These are phyloP conservation scores for Ephydatia muelleri DNA, from an alignment of 37 sponge, comb jelly and placozoan genomes.

Conservation along the genomic window DNA sequence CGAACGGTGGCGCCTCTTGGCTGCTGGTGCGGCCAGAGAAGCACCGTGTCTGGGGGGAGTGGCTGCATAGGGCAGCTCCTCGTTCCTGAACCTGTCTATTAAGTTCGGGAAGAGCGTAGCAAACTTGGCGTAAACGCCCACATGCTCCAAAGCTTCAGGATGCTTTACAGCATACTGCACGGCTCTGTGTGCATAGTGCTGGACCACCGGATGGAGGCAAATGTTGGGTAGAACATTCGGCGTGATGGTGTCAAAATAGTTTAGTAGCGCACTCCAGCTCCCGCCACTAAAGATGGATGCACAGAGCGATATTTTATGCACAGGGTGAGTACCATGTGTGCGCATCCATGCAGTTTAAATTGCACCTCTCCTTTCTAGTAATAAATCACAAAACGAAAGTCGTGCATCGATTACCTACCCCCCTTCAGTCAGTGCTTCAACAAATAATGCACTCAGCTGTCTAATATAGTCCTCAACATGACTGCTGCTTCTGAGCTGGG, in stretches of 20 bases:
- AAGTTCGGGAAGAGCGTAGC: constrained; percentile 17
- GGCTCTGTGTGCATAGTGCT: constrained; percentile 51
- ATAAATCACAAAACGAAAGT: background rate
- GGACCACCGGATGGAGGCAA: constrained; percentile 20
- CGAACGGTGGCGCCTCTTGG: background rate
- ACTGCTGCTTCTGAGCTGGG: background rate
- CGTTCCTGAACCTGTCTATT: constrained; percentile 5
- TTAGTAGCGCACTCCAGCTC: constrained; percentile 1
- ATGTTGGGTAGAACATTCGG: background rate
- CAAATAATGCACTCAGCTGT: constrained; percentile 16
- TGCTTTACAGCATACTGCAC: constrained; percentile 22
- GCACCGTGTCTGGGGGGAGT: background rate
- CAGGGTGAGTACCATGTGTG: background rate
- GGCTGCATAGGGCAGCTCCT: constrained; percentile 3
- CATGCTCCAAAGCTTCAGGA: background rate
- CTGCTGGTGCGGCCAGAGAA: background rate
- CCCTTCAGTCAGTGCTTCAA: constrained; percentile 27
- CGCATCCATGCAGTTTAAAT: background rate
- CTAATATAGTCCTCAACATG: background rate
- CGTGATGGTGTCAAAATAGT: background rate
- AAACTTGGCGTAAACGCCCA: constrained; percentile 9
- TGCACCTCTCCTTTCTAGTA: background rate
- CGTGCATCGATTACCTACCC: background rate
- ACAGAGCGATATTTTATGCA: background rate
- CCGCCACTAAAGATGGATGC: background rate